Evolutionary conservation across 2,888 invertebrate species (phyloP).

Genomic region (Leptarthrus brevirostris): DNA sequence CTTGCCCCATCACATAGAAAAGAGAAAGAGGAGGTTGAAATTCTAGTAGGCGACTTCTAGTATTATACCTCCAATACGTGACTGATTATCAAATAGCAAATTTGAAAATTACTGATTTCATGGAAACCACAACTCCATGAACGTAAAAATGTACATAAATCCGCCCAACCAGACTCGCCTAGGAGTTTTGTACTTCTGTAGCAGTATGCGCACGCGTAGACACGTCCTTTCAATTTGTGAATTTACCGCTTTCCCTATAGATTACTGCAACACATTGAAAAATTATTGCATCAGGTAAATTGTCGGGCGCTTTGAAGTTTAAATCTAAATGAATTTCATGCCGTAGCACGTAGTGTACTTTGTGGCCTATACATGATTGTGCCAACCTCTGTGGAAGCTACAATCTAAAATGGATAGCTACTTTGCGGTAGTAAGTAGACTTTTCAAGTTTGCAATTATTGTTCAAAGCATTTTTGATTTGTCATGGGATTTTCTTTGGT

Average conservation of each 20-base stretch:
- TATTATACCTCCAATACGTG: conserved; percentile 23
- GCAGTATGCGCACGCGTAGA: conserved; percentile 38
- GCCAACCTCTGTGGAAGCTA: background rate
- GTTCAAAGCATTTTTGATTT: background rate
- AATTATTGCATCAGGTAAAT: conserved; percentile 44
- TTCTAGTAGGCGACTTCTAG: conserved; percentile 33
- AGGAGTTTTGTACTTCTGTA: conserved; percentile 3
- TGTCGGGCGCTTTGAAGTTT: conserved; percentile 42
- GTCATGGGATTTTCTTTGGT: background rate
- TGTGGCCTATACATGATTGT: conserved; percentile 23
- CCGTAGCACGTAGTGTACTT: conserved; percentile 20
- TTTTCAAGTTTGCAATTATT: conserved; percentile 5
- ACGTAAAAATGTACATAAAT: background rate
- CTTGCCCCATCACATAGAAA: conserved; percentile 28
- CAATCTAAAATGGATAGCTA: background rate
- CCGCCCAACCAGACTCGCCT: background rate
- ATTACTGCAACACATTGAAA: conserved; percentile 15
- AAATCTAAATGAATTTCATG: background rate
- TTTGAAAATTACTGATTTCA: conserved; percentile 39
- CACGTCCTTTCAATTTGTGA: conserved; percentile 45
- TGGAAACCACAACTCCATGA: conserved; percentile 8
- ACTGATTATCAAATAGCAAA: conserved; percentile 25
- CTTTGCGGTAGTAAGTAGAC: conserved; percentile 2
- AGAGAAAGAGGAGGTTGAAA: background rate
- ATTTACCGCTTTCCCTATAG: conserved; percentile 47